Conservation (phyloP, 2,113 vertebrate genomes). For the Corydoras sp. region DNA sequence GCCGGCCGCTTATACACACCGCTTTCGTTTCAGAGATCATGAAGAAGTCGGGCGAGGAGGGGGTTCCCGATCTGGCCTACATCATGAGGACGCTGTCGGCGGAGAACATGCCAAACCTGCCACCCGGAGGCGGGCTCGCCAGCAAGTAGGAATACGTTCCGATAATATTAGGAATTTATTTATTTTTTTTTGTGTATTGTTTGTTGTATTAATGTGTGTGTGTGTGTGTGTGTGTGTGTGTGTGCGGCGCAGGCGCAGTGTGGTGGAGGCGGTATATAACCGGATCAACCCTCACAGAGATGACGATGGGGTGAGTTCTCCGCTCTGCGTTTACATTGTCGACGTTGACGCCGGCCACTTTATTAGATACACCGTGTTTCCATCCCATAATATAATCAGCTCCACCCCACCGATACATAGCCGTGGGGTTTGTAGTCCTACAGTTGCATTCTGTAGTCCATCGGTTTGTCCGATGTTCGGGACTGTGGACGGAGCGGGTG, state of each 20-base stretch:
- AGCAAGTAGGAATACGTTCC: constrained; percentile 77
- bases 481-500: too few species aligned
- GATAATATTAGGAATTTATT: background rate
- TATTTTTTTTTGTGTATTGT: background rate
- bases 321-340: background rate
- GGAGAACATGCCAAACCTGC: constrained; percentile 94
- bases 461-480: too few species aligned
- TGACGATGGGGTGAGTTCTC: constrained; percentile 90
- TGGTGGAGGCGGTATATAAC: constrained; percentile 98
- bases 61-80: constrained; percentile 90
- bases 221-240: background rate
- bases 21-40: constrained; percentile 77
- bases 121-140: constrained; percentile 95
- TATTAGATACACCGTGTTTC: too few species aligned
- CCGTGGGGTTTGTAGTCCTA: too few species aligned
- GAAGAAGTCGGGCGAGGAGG: constrained; percentile 83
- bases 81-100: constrained; percentile 90
- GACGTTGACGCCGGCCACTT: too few species aligned
- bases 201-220: background rate
- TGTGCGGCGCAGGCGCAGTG: constrained; percentile 76
- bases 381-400: too few species aligned
- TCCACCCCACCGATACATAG: too few species aligned
- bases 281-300: constrained; percentile 98
- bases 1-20: background rate
- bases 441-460: too few species aligned